Evolutionary conservation across 1,140 invertebrate genomes (phyloP).

Genomic region (Oryctes rhinoceros): DNA sequence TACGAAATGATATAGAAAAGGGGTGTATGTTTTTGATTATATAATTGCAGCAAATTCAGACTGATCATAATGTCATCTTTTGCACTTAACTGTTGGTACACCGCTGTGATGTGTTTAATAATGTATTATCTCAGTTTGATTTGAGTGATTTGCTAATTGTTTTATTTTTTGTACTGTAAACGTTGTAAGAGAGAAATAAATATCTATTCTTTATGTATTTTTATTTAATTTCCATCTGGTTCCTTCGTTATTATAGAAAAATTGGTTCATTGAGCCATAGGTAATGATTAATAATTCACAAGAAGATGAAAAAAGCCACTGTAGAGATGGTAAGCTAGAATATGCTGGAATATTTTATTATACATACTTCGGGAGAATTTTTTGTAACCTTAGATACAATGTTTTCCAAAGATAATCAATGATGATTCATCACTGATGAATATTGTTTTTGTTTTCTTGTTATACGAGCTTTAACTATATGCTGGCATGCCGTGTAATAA

Average conservation of each 20-base stretch:
- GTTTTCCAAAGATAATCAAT: no score
- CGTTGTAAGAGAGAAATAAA: conserved; percentile 35
- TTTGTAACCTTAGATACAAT: no score
- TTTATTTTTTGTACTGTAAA: conserved; percentile 25
- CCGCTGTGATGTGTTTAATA: neutral
- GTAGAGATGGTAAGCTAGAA: no score
- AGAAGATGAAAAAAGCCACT: no score
- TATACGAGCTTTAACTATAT: neutral
- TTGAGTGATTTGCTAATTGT: conserved; percentile 26
- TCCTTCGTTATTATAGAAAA: neutral
- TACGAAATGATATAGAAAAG: neutral
- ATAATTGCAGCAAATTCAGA: neutral
- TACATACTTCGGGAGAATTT: no score
- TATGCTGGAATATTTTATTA: no score
- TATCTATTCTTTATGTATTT: conserved; percentile 11
- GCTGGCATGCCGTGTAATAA: neutral
- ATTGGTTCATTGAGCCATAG: no score
- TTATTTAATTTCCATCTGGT: neutral
- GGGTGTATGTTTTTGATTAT: neutral
- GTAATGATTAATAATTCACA: no score
- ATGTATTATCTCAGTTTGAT: conserved; percentile 2
- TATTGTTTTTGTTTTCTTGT: no score
- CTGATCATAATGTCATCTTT: neutral
- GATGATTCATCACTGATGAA: no score
- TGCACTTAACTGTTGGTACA: neutral